phyloP scores from a whole-genome alignment of 1,140 invertebrate species.

The Cardiocondyla obscurior region DNA sequence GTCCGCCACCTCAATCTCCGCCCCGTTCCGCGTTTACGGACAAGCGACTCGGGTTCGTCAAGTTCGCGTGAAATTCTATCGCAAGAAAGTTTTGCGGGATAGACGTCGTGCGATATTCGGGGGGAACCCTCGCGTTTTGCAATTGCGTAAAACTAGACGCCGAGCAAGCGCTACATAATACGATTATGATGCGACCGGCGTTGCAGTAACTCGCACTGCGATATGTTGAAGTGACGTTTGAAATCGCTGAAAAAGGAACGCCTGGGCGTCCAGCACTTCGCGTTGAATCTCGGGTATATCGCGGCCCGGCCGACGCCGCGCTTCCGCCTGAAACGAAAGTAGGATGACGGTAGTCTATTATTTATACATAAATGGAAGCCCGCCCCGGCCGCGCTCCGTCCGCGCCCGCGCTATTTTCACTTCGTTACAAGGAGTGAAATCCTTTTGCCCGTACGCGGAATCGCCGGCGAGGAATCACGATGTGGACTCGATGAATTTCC shows the following conservation, averaged over 20 bases:
- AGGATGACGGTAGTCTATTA: slow-evolving; percentile 62
- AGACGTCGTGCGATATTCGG: too few species aligned
- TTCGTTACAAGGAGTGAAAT: slow-evolving; percentile 80
- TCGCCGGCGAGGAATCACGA: slow-evolving; percentile 72
- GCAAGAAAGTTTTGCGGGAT: background rate
- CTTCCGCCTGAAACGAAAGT: slow-evolving; percentile 71
- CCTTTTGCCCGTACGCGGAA: slow-evolving; percentile 61
- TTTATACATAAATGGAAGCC: slow-evolving; percentile 63
- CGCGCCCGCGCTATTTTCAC: slow-evolving; percentile 75
- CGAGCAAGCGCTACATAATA: slow-evolving; percentile 21
- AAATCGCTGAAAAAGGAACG: slow-evolving; percentile 39
- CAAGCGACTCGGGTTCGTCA: background rate
- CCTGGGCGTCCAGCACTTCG: slow-evolving; percentile 1
- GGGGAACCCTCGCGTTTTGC: slow-evolving; percentile 6
- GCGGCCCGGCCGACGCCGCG: slow-evolving; percentile 19
- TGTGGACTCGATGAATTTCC: slow-evolving; percentile 78
- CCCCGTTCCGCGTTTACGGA: background rate
- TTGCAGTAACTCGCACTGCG: slow-evolving; percentile 16
- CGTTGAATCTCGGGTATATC: slow-evolving; percentile 39
- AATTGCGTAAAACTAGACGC: slow-evolving; percentile 32
- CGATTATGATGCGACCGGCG: slow-evolving; percentile 35
- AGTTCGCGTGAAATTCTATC: background rate
- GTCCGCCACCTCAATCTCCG: background rate
- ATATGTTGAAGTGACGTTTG: slow-evolving; percentile 35
- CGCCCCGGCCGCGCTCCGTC: slow-evolving; percentile 34